Percentiles rank a stretch among this genome's conserved stretches.
Conservation (phyloP, 2,113 vertebrate species). For the Xerus inauris region DNA sequence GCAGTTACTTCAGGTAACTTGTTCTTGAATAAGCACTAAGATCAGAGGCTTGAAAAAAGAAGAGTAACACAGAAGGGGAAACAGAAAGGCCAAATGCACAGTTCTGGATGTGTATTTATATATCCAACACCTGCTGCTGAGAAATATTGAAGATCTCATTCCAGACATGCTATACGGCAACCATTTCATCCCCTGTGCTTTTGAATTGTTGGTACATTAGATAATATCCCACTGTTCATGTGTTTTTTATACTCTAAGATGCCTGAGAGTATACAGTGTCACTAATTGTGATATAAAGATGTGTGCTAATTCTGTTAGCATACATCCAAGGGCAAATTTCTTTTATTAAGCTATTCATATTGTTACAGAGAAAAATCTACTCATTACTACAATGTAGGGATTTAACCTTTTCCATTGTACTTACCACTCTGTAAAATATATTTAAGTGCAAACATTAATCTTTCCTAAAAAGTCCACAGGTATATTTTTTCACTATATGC, state of each 20-base stretch:
- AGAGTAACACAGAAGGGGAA: not conserved
- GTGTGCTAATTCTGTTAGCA: not conserved
- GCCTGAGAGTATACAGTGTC: not conserved
- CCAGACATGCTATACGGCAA: not conserved
- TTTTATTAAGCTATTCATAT: constrained; percentile 56
- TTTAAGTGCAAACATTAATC: not conserved
- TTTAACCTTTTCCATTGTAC: constrained; percentile 22
- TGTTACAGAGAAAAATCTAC: constrained; percentile 19
- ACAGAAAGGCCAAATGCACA: constrained; percentile 14
- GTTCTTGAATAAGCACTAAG: constrained; percentile 47
- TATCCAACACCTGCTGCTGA: constrained; percentile 49
- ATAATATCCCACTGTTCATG: constrained; percentile 28
- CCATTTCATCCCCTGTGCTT: constrained; percentile 38
- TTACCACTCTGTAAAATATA: not conserved
- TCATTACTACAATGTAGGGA: not conserved
- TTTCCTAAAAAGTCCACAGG: not conserved
- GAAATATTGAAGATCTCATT: constrained; percentile 38
- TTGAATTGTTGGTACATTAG: constrained; percentile 57
- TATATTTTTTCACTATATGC: not conserved
- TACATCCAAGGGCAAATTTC: constrained; percentile 12
- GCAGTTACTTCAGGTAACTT: constrained; percentile 2
- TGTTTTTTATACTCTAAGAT: constrained; percentile 32
- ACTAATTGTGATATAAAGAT: constrained; percentile 7
- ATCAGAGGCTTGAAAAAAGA: constrained; percentile 23
- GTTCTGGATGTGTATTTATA: constrained; percentile 57